These are phyloP conservation scores for Apodemia zela DNA, from an alignment of 2,888 invertebrate species.

Conservation along the genomic window DNA sequence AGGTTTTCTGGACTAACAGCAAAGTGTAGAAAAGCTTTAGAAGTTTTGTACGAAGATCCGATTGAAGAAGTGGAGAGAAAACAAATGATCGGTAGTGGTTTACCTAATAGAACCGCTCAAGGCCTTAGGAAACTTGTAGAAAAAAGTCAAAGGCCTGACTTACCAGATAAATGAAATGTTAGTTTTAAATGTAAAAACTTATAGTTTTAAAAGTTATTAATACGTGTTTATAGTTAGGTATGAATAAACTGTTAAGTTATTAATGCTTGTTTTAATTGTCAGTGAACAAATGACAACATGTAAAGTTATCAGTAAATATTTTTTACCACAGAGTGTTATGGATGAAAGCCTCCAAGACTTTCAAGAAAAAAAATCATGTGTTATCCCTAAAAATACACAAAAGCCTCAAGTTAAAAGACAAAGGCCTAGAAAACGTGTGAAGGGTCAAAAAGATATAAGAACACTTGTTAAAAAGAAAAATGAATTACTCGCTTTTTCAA, in stretches of 20 bases:
- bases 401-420: constrained; percentile 38
- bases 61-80: constrained; percentile 64
- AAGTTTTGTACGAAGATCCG: constrained; percentile 59
- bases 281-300: constrained; percentile 39
- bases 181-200: constrained; percentile 39
- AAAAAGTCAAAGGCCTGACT: constrained; percentile 48
- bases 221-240: constrained; percentile 20
- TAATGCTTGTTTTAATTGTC: constrained; percentile 53
- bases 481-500: constrained; percentile 59
- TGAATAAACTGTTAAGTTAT: constrained; percentile 34
- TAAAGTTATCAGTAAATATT: constrained; percentile 61
- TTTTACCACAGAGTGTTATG: constrained; percentile 48
- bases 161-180: constrained; percentile 49
- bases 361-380: constrained; percentile 51
- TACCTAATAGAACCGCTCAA: constrained; percentile 47
- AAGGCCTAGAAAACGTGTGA: constrained; percentile 40
- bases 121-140: constrained; percentile 45
- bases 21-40: constrained; percentile 49
- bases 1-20: constrained; percentile 47
- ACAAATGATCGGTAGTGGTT: constrained; percentile 56
- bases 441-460: constrained; percentile 66
- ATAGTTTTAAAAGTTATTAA: constrained; percentile 29
- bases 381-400: constrained; percentile 42
- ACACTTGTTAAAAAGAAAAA: constrained; percentile 53
- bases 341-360: constrained; percentile 68